Evolutionary conservation across 37 sponge, comb jelly and placozoan species (phyloP), one percentile per base, ranked within the genome.

Genomic region (Hexactinellida sp.): DNA sequence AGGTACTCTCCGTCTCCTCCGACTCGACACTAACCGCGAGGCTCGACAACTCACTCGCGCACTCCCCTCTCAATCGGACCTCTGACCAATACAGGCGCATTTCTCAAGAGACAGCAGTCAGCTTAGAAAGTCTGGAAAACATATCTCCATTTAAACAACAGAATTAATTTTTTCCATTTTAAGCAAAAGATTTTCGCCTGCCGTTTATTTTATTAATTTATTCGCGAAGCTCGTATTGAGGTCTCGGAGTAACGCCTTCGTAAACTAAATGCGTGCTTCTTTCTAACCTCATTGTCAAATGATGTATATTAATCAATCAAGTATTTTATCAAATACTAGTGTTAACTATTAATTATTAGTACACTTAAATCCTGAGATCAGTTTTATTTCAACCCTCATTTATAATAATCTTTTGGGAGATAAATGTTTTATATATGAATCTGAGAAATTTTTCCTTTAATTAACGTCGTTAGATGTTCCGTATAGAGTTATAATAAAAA

Each of bases 101-200:
- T 3, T 63, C 76, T 21, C 76, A 23, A 23, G 76, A 63, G 3
- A 63, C 3, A 63, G 3, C 76, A 63, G 76, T 63, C 30, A 63
- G 76, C 76, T 63, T 63, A 63, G 76, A 63, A 7, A 63, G 76
- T n/a, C 76, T 63, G 19, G 76, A 63, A 5, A 63, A 63, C 34
- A 5, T 63, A n/a, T n/a, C 76, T 21, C 3, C 76, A 7, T 63
- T 63, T n/a, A 63, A 63, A 63, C 32, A 63, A 63, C 76, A 25
- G 28, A 63, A 63, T 63, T 63, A 23, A 63, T 63, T 63, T 63
- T n/a, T 63, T 25, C 76, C 76, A 63, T 63, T 63, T 63, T 63
- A 63, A 63, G 76, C 76, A 63, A 63, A 63, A 25, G 76, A 25
- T n/a, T 63, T n/a, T 63, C 76, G 76, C 76, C 76, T 63, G 76